These are phyloP conservation scores for Trichechus manatus DNA, from an alignment of 2,113 vertebrate species.

Conservation along the genomic window DNA sequence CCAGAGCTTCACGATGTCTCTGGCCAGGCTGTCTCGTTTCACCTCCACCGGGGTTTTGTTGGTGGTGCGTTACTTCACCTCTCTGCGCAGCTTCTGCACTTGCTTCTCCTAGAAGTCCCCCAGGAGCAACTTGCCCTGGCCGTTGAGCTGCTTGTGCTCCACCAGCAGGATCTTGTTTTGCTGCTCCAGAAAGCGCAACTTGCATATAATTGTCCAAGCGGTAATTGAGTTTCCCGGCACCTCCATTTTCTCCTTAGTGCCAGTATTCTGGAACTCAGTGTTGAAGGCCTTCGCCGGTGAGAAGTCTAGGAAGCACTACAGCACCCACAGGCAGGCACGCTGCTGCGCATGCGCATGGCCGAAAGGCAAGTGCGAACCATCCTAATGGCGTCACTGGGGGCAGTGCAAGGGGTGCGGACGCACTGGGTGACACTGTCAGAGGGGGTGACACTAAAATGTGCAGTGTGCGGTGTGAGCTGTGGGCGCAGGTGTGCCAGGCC, in stretches of 20 bases:
- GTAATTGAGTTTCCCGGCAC: constrained; percentile 96
- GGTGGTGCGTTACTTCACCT: constrained; percentile 95
- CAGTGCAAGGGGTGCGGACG: too few relatives aligned
- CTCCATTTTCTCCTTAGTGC: constrained; percentile 96
- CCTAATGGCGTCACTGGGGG: too few relatives aligned
- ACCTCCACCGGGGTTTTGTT: constrained; percentile 95
- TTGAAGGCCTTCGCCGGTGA: constrained; percentile 94
- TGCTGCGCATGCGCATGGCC: constrained; percentile 89
- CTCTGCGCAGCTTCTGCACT: constrained; percentile 94
- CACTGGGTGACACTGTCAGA: too few relatives aligned
- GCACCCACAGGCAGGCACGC: constrained; percentile 88
- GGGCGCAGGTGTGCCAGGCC: too few relatives aligned
- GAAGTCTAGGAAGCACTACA: constrained; percentile 93
- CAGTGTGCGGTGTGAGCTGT: too few relatives aligned
- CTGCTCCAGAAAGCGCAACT: constrained; percentile 96
- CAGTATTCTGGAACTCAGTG: constrained; percentile 93
- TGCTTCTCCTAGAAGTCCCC: constrained; percentile 96
- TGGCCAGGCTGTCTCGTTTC: constrained; percentile 94
- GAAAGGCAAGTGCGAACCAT: constrained; percentile 82
- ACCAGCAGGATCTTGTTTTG: constrained; percentile 96
- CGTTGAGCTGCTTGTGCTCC: constrained; percentile 95
- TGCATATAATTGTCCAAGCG: constrained; percentile 97
- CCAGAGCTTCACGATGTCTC: constrained; percentile 93
- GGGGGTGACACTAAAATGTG: too few relatives aligned
- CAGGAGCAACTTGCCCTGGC: constrained; percentile 94